These are phyloP conservation scores for Netelia fuscicornis DNA, from an alignment of 2,888 invertebrate genomes.

Conservation along the genomic window DNA sequence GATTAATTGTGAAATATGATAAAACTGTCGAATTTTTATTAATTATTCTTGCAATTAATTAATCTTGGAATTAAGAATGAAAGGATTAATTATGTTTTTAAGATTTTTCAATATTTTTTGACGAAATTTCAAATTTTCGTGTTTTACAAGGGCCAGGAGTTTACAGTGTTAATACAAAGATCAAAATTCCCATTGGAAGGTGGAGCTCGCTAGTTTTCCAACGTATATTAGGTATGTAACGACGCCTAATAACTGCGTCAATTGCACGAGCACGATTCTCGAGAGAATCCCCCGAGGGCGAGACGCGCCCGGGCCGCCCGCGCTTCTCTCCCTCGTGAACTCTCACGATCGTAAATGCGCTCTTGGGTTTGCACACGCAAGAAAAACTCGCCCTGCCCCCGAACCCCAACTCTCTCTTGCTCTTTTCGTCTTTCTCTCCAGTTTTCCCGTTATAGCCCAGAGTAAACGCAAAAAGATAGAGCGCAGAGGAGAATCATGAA, in stretches of 20 bases:
- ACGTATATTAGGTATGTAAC: constrained; percentile 19
- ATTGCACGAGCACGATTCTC: constrained; percentile 66
- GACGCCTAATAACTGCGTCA: constrained; percentile 63
- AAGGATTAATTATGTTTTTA: no score
- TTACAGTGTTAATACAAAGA: no score
- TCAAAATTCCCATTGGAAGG: no score
- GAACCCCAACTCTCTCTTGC: neutral
- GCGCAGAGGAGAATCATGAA: neutral
- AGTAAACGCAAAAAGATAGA: constrained; percentile 34
- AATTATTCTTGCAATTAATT: no score
- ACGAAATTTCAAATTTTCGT: no score
- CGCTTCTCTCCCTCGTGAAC: constrained; percentile 28
- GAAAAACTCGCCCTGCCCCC: constrained; percentile 16
- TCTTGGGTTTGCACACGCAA: constrained; percentile 26
- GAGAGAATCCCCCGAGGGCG: constrained; percentile 33
- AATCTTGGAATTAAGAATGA: no score
- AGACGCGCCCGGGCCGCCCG: constrained; percentile 2
- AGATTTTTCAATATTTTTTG: no score
- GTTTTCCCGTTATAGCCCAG: constrained; percentile 10
- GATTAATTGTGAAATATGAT: no score
- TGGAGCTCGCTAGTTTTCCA: neutral
- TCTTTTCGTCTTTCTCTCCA: neutral
- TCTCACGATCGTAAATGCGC: constrained; percentile 41
- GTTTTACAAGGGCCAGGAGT: no score
- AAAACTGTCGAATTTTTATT: no score